Percentiles rank a stretch among this genome's conserved stretches.
These are phyloP conservation scores for Dioctria rufipes DNA, from an alignment of 2,888 invertebrate species.

Conservation along the genomic window DNA sequence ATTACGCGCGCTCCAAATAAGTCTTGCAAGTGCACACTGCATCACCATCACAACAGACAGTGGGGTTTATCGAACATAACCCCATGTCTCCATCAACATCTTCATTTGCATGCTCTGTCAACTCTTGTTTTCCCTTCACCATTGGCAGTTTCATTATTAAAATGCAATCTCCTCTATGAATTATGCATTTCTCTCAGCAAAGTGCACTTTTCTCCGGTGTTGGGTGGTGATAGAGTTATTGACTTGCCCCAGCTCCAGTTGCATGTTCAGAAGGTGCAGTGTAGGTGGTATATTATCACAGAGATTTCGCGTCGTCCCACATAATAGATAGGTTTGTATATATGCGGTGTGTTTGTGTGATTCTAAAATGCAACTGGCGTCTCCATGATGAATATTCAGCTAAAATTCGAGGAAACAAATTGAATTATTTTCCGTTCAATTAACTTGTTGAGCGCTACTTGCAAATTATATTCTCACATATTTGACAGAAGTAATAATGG, in stretches of 20 bases:
- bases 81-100: neutral
- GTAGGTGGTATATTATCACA: neutral
- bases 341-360: neutral
- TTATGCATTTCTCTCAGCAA: conserved; percentile 34
- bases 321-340: too few species aligned
- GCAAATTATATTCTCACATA: conserved; percentile 5
- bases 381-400: conserved; percentile 42
- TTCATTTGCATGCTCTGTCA: neutral
- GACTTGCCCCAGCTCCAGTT: conserved; percentile 15
- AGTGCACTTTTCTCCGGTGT: neutral
- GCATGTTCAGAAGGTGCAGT: neutral
- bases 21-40: neutral
- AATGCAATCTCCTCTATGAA: conserved; percentile 29
- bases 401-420: conserved; percentile 34
- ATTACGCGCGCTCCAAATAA: neutral
- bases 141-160: conserved; percentile 2
- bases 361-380: neutral
- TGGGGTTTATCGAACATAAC: neutral
- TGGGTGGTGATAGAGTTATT: neutral
- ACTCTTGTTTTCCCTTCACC: neutral
- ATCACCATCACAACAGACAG: neutral
- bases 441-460: neutral
- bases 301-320: neutral
- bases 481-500: neutral
- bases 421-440: conserved; percentile 44